A percentile compares a stretch with the other conserved stretches of the same genome.
Conservation (phyloP, 1,140 invertebrate genomes). For the Andrena cerasifolii region DNA sequence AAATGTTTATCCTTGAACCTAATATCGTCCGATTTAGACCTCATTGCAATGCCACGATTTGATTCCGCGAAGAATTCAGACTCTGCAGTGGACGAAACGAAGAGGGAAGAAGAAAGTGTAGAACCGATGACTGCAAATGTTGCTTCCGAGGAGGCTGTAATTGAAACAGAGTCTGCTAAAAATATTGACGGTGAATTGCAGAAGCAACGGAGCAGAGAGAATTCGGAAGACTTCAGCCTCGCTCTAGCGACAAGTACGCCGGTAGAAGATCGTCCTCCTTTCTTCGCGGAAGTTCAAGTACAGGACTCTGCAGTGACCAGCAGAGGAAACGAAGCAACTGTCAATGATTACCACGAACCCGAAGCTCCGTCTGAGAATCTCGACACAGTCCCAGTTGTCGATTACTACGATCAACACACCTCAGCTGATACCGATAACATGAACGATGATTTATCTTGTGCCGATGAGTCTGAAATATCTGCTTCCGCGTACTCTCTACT, state of each 20-base stretch:
- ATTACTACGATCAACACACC: neutral
- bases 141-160: neutral
- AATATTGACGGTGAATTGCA: neutral
- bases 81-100: neutral
- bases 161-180: neutral
- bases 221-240: neutral
- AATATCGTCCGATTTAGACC: conserved; percentile 6
- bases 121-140: neutral
- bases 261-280: neutral
- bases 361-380: neutral
- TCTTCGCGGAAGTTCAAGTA: neutral
- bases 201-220: neutral
- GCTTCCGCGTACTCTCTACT: conserved; percentile 5
- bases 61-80: neutral
- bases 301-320: neutral
- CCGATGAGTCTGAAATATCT: conserved; percentile 15
- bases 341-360: neutral
- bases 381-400: no score
- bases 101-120: neutral
- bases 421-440: neutral
- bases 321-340: neutral
- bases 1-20: conserved; percentile 16
- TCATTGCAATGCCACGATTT: neutral
- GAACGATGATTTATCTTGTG: conserved; percentile 1
- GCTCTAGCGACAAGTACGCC: conserved; percentile 13